phyloP scores from a whole-genome alignment of 2,797 vertebrate genomes.

The Mareca penelope region DNA sequence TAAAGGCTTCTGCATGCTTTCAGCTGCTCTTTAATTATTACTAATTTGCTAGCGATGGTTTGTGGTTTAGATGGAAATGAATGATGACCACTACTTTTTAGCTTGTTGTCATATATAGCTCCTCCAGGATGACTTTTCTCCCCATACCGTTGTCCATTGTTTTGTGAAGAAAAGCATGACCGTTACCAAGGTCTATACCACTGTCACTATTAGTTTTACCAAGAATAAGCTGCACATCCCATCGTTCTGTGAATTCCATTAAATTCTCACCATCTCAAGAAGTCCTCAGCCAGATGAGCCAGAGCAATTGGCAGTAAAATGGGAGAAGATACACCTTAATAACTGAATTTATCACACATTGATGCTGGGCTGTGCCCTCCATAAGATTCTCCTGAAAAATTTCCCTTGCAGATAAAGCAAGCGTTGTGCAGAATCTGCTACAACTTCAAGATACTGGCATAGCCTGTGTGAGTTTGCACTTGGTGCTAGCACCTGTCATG shows the following conservation, averaged over 20 bases:
- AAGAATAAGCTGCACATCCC: background rate
- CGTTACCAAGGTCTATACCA: background rate
- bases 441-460: background rate
- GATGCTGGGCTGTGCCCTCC: background rate
- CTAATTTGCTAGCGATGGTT: background rate
- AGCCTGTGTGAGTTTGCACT: background rate
- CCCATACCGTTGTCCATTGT: background rate
- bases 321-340: background rate
- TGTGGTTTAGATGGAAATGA: slow-evolving; percentile 21
- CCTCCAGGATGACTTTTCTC: background rate
- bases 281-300: background rate
- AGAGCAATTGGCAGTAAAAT: background rate
- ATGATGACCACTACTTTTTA: background rate
- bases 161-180: background rate
- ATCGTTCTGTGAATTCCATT: background rate
- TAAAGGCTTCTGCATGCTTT: slow-evolving; percentile 40
- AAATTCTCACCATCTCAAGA: background rate
- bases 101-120: slow-evolving; percentile 17
- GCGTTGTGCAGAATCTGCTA: background rate
- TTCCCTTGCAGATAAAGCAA: background rate
- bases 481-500: background rate
- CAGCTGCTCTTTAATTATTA: slow-evolving; percentile 61
- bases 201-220: background rate
- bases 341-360: background rate
- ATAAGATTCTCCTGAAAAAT: background rate